Evolutionary conservation across 2,888 invertebrate genomes (phyloP), one percentile per base, ranked within the genome.

Genomic region (Notodonta ziczac): DNA sequence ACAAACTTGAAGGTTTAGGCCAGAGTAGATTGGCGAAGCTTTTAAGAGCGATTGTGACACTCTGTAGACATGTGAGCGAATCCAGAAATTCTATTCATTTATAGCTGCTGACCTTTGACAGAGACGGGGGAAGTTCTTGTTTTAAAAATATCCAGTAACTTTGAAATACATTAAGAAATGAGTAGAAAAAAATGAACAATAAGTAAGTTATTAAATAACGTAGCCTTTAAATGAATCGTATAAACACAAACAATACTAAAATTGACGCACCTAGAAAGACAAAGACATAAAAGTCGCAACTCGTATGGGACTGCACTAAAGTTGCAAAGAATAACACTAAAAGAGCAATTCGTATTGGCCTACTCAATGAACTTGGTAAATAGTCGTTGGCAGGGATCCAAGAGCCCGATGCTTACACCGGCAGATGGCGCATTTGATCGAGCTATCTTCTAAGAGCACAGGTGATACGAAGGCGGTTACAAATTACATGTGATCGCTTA

Each of bases 341-440:
- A 83, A 78, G 74, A 75, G 69, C 76, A 79, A 74, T 77, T 74
- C 62, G 67, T 73, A 77, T 78, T 77, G 81, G 78, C 73, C 77
- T 81, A 80, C 79, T 85, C 82, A 85, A 84, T 88, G 87, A 86
- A 87, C 86, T 85, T 85, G 85, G 79, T 76, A 77, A 77, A 77
- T 82, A 80, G 80, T 74, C 66, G 67, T 77, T 87, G 87, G 87
- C 87, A 83, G 57, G 42, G 67, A 59, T 80, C 86, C 87, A 88
- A 84, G 74, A 77, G 70, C 70, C 74, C 74, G 72, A 73, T 75
- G 74, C 72, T 72, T 71, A 66, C 71, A 56, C 72, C 69, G 69
- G 67, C 76, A 78, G 78, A 73, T 76, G 73, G 72, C 70, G 74
- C 69, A 65, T 74, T 70, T 66, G 77, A 78, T 79, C 67, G 74